Conservation (phyloP, 2,113 vertebrate species). For the Sminthopsis crassicaudata region DNA sequence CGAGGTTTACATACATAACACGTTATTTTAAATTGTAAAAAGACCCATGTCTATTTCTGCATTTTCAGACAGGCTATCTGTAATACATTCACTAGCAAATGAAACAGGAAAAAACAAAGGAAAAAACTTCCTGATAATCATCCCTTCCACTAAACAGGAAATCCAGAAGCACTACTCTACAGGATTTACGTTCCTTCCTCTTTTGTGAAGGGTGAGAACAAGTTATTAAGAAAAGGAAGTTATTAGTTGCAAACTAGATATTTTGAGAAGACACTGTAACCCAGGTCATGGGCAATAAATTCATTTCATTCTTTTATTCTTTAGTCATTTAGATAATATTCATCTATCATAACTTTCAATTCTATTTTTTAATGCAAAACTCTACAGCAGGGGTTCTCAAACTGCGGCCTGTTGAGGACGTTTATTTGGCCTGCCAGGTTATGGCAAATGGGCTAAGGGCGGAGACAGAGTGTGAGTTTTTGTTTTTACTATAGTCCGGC, state of each 20-base stretch:
- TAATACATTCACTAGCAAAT: background rate
- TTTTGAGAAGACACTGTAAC: slow-evolving; percentile 73
- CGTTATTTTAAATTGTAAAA: background rate
- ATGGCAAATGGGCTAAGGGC: too few species aligned
- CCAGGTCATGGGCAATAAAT: slow-evolving; percentile 29
- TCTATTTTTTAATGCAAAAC: background rate
- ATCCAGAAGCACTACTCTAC: slow-evolving; percentile 75
- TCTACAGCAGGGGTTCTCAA: too few species aligned
- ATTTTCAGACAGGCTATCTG: background rate
- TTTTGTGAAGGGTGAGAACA: slow-evolving; percentile 71
- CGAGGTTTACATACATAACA: background rate
- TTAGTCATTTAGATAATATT: slow-evolving; percentile 40
- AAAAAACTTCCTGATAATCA: slow-evolving; percentile 71
- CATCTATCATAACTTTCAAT: background rate
- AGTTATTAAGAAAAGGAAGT: slow-evolving; percentile 76
- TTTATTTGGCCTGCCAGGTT: too few species aligned
- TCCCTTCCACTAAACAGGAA: slow-evolving; percentile 80
- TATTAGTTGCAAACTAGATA: slow-evolving; percentile 74
- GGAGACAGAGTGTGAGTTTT: too few species aligned
- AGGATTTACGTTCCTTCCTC: slow-evolving; percentile 81
- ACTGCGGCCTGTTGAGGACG: too few species aligned
- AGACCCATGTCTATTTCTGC: background rate
- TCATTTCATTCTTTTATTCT: slow-evolving; percentile 39
- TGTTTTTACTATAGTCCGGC: too few species aligned
- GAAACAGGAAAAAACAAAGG: slow-evolving; percentile 45